These are phyloP conservation scores for Bacillus rossius DNA, from an alignment of 1,140 invertebrate genomes.

Conservation along the genomic window DNA sequence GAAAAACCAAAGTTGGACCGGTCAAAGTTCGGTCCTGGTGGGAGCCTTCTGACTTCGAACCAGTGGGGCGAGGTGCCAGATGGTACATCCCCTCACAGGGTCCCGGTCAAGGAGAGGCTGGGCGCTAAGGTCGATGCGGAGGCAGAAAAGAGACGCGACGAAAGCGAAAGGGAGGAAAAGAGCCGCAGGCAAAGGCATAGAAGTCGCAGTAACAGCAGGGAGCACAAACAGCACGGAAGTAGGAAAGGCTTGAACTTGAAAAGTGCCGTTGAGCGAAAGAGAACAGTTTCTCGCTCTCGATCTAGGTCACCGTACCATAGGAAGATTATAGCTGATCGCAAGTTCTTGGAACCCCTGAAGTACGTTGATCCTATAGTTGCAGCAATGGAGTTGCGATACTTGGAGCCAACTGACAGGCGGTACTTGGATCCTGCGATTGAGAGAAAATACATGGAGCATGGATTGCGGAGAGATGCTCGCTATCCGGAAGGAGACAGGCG, in stretches of 20 bases:
- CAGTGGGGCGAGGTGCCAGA: constrained; percentile 25
- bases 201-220: constrained; percentile 10
- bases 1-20: constrained; percentile 32
- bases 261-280: constrained; percentile 11
- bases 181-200: constrained; percentile 5
- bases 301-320: constrained; percentile 11
- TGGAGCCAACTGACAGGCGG: constrained; percentile 22
- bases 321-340: not conserved
- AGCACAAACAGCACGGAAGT: not conserved
- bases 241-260: constrained; percentile 9
- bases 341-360: too few relatives aligned
- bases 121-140: constrained; percentile 61
- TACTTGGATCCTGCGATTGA: constrained; percentile 12
- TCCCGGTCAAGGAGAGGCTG: constrained; percentile 66
- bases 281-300: constrained; percentile 6
- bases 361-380: not conserved
- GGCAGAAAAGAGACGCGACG: constrained; percentile 21
- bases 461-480: constrained; percentile 25
- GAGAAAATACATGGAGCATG: constrained; percentile 31
- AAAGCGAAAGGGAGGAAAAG: not conserved
- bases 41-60: constrained; percentile 6
- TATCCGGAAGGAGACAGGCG: not conserved
- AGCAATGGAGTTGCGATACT: constrained; percentile 20
- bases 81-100: constrained; percentile 44
- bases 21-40: constrained; percentile 18